phyloP scores from a whole-genome alignment of 2,113 vertebrate species.

The Apaloderma vittatum region DNA sequence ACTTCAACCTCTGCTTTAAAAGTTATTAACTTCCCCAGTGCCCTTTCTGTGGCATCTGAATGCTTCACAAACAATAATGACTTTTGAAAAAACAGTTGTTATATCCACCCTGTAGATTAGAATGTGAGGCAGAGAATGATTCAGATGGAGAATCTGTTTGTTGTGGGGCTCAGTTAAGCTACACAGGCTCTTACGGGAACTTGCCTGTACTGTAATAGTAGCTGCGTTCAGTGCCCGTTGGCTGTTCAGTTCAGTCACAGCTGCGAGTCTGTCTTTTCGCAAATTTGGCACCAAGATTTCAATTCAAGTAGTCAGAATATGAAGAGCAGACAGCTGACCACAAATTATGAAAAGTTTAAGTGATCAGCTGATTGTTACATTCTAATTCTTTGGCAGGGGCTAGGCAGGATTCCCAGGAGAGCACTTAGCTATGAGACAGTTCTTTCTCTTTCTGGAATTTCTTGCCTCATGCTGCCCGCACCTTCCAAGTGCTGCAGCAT shows the following conservation, averaged over 20 bases:
- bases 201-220: neutral
- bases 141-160: neutral
- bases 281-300: neutral
- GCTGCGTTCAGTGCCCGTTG: accelerated
- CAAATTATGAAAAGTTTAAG: neutral
- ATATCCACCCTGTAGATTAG: neutral
- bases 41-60: neutral
- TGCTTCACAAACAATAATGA: neutral
- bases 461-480: neutral
- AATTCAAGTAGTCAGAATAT: neutral
- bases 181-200: accelerated
- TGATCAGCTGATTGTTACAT: neutral
- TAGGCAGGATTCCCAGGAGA: neutral
- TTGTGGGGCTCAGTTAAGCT: neutral
- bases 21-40: neutral
- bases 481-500: slow-evolving; percentile 4
- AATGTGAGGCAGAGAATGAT: neutral
- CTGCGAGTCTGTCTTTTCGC: neutral
- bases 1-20: neutral
- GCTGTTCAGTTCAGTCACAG: neutral
- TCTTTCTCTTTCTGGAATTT: neutral
- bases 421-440: neutral
- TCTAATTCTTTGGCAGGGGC: neutral
- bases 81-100: neutral
- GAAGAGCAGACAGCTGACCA: neutral